phyloP scores from a whole-genome alignment of 64 coral and sea anemone genomes.

The Pocillopora damicornis region DNA sequence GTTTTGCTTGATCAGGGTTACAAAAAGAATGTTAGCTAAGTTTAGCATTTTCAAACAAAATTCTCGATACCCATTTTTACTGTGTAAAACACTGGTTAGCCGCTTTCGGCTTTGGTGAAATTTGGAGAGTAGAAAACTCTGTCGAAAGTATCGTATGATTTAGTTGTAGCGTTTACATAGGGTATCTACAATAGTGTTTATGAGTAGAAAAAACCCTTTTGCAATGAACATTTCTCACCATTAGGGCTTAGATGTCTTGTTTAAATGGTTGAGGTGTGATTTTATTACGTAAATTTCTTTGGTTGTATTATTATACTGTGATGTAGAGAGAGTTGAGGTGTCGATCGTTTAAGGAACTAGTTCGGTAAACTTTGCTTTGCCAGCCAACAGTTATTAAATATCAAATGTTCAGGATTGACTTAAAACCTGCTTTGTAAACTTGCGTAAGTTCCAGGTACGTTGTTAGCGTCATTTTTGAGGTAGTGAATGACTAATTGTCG shows the following conservation, averaged over 20 bases:
- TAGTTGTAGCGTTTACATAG: background rate
- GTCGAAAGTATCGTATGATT: constrained; percentile 19
- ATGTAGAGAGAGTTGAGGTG: constrained; percentile 1
- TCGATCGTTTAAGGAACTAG: background rate
- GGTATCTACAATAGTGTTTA: constrained; percentile 16
- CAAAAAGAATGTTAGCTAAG: constrained; percentile 14
- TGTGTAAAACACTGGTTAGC: constrained; percentile 69
- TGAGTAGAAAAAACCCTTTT: constrained; percentile 31
- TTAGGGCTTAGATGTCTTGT: background rate
- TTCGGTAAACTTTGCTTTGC: constrained; percentile 25
- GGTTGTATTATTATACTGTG: background rate
- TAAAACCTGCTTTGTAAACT: constrained; percentile 28
- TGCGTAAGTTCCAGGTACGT: background rate
- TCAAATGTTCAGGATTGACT: constrained; percentile 24
- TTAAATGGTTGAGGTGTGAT: constrained; percentile 7
- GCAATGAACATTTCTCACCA: constrained; percentile 24
- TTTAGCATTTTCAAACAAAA: constrained; percentile 34
- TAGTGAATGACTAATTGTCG: background rate
- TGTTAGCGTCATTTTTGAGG: background rate
- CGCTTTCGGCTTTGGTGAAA: constrained; percentile 42
- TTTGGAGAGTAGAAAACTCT: background rate
- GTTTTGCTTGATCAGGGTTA: constrained; percentile 1
- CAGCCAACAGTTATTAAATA: constrained; percentile 46
- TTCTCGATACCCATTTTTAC: constrained; percentile 55
- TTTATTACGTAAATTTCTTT: background rate